phyloP scores from a whole-genome alignment of 2,888 invertebrate genomes.

The Thymelicus acteon region DNA sequence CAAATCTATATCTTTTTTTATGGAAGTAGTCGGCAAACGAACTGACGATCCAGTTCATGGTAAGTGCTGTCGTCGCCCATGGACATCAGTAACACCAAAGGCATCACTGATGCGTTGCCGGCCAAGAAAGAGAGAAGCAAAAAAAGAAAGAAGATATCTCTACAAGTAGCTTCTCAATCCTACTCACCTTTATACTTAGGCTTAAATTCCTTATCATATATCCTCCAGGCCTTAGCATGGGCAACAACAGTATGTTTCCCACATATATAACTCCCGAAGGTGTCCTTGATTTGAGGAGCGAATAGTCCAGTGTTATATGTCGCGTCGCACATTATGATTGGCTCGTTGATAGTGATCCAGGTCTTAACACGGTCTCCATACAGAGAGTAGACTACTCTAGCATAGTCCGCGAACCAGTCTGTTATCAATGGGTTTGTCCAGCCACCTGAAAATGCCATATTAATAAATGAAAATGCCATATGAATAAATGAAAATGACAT shows the following conservation, averaged over 20 bases:
- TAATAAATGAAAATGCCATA: not conserved
- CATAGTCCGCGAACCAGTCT: slow-evolving; percentile 11
- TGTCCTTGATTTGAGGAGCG: slow-evolving; percentile 40
- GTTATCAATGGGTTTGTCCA: slow-evolving; percentile 15
- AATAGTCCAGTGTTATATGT: slow-evolving; percentile 55
- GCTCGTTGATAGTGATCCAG: slow-evolving; percentile 91
- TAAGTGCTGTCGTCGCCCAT: no score
- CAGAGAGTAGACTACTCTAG: not conserved
- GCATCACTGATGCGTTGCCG: no score
- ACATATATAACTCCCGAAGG: slow-evolving; percentile 37
- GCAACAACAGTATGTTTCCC: slow-evolving; percentile 86
- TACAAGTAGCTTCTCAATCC: no score
- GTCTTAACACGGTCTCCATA: slow-evolving; percentile 85
- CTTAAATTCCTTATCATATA: slow-evolving; percentile 83
- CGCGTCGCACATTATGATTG: slow-evolving; percentile 70
- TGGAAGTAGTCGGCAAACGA: no score
- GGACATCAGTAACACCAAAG: no score
- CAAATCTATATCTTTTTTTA: no score
- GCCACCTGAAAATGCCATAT: slow-evolving; percentile 24
- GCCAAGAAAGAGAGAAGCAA: no score
- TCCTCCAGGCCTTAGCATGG: slow-evolving; percentile 85
- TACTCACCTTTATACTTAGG: slow-evolving; percentile 25
- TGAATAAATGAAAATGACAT: no score
- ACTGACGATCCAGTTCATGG: no score
- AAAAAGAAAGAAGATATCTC: no score